Evolutionary conservation across 2,113 vertebrate species (phyloP), one percentile per base, ranked within the genome.

Genomic region (Neofelis nebulosa): DNA sequence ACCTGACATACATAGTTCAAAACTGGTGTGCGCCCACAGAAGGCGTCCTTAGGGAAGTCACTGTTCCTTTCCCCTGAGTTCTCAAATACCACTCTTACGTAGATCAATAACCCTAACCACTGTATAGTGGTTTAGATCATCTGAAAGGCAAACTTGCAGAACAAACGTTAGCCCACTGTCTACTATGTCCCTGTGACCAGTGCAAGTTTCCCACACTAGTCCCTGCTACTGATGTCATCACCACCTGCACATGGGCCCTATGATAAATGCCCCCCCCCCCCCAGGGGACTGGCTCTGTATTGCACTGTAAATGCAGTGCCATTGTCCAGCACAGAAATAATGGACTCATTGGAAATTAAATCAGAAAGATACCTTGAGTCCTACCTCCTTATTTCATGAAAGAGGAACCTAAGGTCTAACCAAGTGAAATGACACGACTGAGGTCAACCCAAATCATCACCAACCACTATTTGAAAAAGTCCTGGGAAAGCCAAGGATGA

Each of bases 271-370:
- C 79, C 25, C 5, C 3, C 71, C 21, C 25, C 33, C 29, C 29
- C 23, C 8, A 1, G 4, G 27, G 4, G 10, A 66, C 15, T 14
- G 25, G 7, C 3, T 89, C 7, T 18, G 7, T 5, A 16, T 3
- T 52, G n/a, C 18, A 48, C 36, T 29, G 23, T 11, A 8, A 45
- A 11, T 21, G 8, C 0, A 79, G 15, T 27, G 80, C 25, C 18
- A 7, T 13, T 31, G 38, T 0, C 7, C 12, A 38, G 36, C 31
- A 33, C 6, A 52, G 55, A 82, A 61, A 18, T 9, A 18, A 52
- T 52, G 41, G 41, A 36, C 55, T 50, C 25, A n/a, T 0, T 19
- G 41, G 15, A 61, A 83, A 61, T 57, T 29, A 61, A 88, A 50
- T 63, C 10, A 45, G 63, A 38, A 71, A 16, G n/a, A 89, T 10